These are phyloP conservation scores for Drosophila siamana DNA, from an alignment of 2,888 invertebrate genomes.

Conservation along the genomic window DNA sequence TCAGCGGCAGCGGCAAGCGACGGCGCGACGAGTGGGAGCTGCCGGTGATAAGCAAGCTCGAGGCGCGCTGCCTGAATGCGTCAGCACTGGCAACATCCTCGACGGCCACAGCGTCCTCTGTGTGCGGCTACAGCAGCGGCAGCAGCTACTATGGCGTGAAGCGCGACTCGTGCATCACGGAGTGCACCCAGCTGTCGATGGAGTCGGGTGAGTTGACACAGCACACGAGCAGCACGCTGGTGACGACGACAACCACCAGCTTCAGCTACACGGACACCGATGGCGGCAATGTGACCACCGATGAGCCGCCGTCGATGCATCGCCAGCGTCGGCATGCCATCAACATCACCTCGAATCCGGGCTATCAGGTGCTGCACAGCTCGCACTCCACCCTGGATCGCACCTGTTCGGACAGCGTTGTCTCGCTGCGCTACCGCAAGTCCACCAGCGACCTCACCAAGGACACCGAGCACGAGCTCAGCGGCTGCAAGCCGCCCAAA, in stretches of 20 bases:
- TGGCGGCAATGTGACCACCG: constrained; percentile 24
- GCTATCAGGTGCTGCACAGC: constrained; percentile 85
- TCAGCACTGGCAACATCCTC: constrained; percentile 19
- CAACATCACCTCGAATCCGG: constrained; percentile 85
- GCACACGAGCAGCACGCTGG: constrained; percentile 74
- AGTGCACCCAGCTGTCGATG: constrained; percentile 84
- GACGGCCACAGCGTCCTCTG: constrained; percentile 31
- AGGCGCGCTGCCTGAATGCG: constrained; percentile 70
- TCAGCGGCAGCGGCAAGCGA: constrained; percentile 41
- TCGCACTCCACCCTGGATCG: constrained; percentile 85
- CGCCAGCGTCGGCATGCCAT: constrained; percentile 84
- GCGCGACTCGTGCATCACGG: constrained; percentile 84
- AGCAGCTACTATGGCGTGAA: constrained; percentile 72
- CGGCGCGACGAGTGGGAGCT: constrained; percentile 80
- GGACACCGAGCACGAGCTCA: constrained; percentile 75
- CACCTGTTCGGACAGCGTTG: constrained; percentile 85
- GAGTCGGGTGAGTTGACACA: constrained; percentile 83
- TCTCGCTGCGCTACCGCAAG: constrained; percentile 87
- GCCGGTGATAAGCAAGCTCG: constrained; percentile 69
- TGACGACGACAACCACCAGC: constrained; percentile 83
- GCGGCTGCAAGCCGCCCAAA: constrained; percentile 63
- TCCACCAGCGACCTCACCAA: constrained; percentile 91
- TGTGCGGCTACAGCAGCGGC: constrained; percentile 44
- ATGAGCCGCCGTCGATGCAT: constrained; percentile 28
- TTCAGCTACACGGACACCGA: constrained; percentile 79